These are phyloP conservation scores for Himalopsyche kuldschensis DNA, from an alignment of 2,888 invertebrate species.

Conservation along the genomic window DNA sequence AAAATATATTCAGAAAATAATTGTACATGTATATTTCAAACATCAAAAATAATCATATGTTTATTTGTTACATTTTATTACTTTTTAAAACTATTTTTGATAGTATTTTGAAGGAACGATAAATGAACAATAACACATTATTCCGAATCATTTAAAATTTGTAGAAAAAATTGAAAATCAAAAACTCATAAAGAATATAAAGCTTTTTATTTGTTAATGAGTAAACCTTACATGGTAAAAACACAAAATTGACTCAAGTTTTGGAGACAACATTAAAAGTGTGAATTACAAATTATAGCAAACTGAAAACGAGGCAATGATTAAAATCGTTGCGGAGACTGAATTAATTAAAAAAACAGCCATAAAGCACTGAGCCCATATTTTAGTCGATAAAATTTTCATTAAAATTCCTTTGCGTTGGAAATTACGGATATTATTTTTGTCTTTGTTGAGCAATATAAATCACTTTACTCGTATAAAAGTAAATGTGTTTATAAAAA, in stretches of 20 bases:
- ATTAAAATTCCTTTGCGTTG: not conserved
- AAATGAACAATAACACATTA: no score
- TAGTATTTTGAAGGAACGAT: no score
- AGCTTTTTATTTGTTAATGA: not conserved
- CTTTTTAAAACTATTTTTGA: no score
- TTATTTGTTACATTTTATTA: no score
- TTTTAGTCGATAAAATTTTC: not conserved
- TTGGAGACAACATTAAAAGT: not conserved
- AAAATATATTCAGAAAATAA: no score
- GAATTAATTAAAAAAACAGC: not conserved
- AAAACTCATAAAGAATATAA: no score
- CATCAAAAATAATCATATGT: no score
- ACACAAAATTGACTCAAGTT: not conserved
- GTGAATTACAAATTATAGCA: not conserved
- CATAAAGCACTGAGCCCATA: not conserved
- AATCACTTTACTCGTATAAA: not conserved
- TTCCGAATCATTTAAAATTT: no score
- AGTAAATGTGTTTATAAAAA: not conserved
- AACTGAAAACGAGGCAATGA: not conserved
- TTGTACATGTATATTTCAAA: no score
- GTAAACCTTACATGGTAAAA: not conserved
- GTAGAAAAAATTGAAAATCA: no score
- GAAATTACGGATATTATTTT: not conserved
- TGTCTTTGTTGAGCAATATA: not conserved
- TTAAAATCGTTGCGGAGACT: not conserved